phyloP scores from a whole-genome alignment of 2,797 vertebrate species.

The Vireo griseus region DNA sequence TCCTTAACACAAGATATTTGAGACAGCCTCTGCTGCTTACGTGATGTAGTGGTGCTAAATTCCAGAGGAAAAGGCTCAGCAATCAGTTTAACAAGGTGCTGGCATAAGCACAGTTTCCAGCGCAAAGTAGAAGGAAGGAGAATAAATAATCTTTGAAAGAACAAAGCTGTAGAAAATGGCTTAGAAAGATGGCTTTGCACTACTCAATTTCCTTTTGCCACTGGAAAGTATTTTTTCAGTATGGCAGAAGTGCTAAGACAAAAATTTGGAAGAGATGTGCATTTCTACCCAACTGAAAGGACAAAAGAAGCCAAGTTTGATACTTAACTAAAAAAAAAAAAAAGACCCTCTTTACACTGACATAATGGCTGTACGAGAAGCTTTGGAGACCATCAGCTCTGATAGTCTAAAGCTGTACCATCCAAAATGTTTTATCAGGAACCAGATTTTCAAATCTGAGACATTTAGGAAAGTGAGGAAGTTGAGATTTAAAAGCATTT shows the following conservation, averaged over 20 bases:
- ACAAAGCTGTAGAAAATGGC: background rate
- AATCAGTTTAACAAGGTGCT: constrained; percentile 58
- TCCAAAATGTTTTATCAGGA: background rate
- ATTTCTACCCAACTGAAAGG: background rate
- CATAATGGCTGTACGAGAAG: background rate
- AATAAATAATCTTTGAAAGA: constrained; percentile 6
- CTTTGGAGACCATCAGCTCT: background rate
- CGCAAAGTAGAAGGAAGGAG: background rate
- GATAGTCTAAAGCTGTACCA: background rate
- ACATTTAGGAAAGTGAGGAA: background rate
- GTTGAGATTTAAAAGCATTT: background rate
- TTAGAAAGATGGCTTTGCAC: background rate
- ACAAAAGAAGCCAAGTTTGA: background rate
- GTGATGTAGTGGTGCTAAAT: constrained; percentile 56
- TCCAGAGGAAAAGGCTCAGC: constrained; percentile 58
- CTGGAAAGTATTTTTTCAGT: background rate
- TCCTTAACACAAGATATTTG: constrained; percentile 70
- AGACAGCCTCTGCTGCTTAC: constrained; percentile 63
- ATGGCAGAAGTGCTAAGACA: background rate
- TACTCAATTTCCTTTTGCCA: background rate
- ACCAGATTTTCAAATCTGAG: background rate
- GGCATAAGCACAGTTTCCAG: constrained; percentile 62
- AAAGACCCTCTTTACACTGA: background rate
- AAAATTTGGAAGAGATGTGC: background rate
- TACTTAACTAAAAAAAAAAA: background rate